Evolutionary conservation across 2,797 vertebrate genomes (phyloP), one percentile per base, ranked within the genome.

Genomic region (Paedocypris micromegethes): DNA sequence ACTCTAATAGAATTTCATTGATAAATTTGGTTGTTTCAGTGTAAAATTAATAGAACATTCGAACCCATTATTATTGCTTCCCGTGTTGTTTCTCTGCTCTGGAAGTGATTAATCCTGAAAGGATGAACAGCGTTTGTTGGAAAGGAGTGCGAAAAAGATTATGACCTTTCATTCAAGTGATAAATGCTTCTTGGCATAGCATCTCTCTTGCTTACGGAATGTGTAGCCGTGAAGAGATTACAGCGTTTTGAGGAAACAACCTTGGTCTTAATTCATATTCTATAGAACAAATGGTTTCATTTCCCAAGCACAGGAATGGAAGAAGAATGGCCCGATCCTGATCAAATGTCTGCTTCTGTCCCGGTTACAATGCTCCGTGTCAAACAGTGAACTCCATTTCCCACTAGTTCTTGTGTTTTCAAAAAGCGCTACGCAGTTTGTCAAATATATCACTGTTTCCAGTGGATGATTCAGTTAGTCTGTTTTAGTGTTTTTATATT

Each of bases 121-220:
- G 53, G 50, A 50, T 44, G 53, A 50, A 43, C 45, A n/a, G 58
- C 57, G 58, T 70, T 69, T 62, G 52, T 55, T 62, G 45, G 58
- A 69, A 43, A 50, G 52, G 42, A 62, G 50, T 9, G 50, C 60
- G 58, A 39, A 38, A 45, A 69, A 69, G 58, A 69, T 69, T 70
- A 56, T 67, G 48, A 38, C 44, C 58, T 48, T 62, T 62, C 51
- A 69, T 69, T 69, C 39, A 53, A 62, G 45, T 69, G 67, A 62
- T 69, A 9, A 63, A 70, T 70, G 52, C 46, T 49, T 63, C 23
- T 38, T 57, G 67, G 51, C 45, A 49, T 48, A 56, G 45, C 52
- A 50, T 47, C 9, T 9, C 23, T 57, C 38, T 53, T 59, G 39
- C 51, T 67, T 56, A 43, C 50, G 51, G 57, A 46, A 58, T 0